A percentile compares a stretch with the other conserved stretches of the same genome.
Conservation (phyloP, 2,113 vertebrate species). For the Dissostichus mawsoni region DNA sequence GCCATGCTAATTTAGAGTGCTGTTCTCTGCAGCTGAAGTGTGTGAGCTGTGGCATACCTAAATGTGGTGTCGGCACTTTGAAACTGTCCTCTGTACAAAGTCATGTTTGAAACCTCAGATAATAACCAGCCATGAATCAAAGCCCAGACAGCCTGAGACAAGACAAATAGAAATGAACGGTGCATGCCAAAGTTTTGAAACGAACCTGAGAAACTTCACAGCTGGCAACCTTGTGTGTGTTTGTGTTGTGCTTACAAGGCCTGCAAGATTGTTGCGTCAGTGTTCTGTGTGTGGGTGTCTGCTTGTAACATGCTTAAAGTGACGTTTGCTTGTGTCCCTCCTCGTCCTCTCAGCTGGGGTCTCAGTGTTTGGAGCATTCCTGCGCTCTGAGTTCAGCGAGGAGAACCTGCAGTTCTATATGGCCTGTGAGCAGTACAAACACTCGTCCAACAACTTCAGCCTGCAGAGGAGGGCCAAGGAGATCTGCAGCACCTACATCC, state of each 20-base stretch:
- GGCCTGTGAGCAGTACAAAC: constrained; percentile 93
- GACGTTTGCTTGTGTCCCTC: neutral
- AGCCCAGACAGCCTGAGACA: neutral
- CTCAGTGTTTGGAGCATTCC: constrained; percentile 90
- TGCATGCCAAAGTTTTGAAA: neutral
- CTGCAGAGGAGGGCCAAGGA: constrained; percentile 88
- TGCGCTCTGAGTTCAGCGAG: constrained; percentile 96
- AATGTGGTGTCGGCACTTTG: constrained; percentile 20
- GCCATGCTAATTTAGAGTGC: neutral
- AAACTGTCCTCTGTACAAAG: neutral
- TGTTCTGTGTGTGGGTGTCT: constrained; percentile 22
- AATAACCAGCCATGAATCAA: neutral
- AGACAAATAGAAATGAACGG: neutral
- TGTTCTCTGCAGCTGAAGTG: neutral
- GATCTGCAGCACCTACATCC: constrained; percentile 92
- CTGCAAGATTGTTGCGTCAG: constrained; percentile 6
- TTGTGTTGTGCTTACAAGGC: neutral
- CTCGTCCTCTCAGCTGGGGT: constrained; percentile 67
- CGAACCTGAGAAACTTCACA: neutral
- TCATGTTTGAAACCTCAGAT: neutral
- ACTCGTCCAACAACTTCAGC: constrained; percentile 89
- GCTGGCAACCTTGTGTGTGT: neutral
- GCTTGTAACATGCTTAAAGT: neutral
- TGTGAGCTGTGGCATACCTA: constrained; percentile 37
- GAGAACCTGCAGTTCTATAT: constrained; percentile 97